A percentile compares a stretch with the other conserved stretches of the same genome.
Conservation (phyloP, 2,113 vertebrate genomes). For the Leptodactylus fuscus region DNA sequence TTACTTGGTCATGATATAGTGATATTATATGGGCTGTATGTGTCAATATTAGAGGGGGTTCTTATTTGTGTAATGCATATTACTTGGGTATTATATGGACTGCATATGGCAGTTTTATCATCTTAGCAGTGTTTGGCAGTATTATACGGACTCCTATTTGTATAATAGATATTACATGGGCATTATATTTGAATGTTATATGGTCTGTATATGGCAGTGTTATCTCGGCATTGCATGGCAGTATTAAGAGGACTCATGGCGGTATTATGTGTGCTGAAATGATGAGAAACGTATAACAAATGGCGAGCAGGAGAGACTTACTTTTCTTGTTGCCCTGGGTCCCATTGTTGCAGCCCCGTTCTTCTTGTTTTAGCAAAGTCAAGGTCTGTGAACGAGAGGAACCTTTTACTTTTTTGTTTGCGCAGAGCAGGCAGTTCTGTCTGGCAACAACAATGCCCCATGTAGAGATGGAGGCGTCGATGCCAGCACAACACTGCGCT, state of each 20-base stretch:
- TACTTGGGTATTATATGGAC: not conserved
- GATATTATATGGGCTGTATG: not conserved
- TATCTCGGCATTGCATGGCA: too few relatives aligned
- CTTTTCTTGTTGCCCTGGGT: not conserved
- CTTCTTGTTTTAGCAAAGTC: not conserved
- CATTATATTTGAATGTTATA: too few relatives aligned
- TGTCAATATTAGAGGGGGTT: not conserved
- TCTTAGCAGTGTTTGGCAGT: not conserved
- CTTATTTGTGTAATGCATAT: not conserved
- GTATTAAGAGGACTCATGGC: too few relatives aligned
- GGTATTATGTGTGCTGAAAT: too few relatives aligned
- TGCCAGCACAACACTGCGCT: slow-evolving; percentile 5
- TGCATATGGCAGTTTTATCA: not conserved
- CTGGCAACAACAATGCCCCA: slow-evolving; percentile 18
- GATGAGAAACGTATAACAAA: too few relatives aligned
- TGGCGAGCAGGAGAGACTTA: not conserved
- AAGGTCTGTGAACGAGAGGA: not conserved
- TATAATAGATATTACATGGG: too few relatives aligned
- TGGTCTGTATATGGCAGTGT: too few relatives aligned
- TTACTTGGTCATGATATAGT: not conserved
- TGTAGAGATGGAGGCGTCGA: not conserved
- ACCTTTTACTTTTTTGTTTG: not conserved
- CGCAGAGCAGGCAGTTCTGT: too few relatives aligned
- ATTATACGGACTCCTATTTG: too few relatives aligned
- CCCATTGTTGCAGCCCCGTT: not conserved